Evolutionary conservation across 2,113 vertebrate genomes (phyloP).

Genomic region (Notiomystis cincta): DNA sequence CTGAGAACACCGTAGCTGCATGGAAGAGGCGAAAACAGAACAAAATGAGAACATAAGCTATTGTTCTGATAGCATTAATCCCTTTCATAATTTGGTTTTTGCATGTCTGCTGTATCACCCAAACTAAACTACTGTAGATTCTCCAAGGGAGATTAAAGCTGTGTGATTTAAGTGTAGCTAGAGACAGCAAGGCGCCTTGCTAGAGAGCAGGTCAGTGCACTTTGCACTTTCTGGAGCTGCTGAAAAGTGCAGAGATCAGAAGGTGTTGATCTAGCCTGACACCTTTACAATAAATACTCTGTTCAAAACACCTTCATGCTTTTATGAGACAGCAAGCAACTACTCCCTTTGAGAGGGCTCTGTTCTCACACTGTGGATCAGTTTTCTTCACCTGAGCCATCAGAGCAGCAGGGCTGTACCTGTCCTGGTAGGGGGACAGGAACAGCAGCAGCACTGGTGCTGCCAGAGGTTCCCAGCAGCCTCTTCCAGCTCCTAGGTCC

Average conservation of each 20-base stretch:
- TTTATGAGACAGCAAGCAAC: not conserved
- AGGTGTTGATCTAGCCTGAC: not conserved
- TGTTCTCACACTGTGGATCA: rapidly evolving
- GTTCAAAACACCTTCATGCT: not conserved
- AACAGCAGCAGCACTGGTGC: not conserved
- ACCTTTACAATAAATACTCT: not conserved
- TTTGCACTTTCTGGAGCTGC: not conserved
- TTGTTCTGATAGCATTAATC: not conserved
- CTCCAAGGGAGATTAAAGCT: not conserved
- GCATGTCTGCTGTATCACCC: not conserved
- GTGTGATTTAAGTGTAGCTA: not conserved
- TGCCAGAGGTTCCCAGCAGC: not conserved
- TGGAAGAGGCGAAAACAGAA: not conserved
- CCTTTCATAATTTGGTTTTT: not conserved
- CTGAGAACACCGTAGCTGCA: not conserved
- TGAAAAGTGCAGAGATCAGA: not conserved
- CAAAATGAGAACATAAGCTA: not conserved
- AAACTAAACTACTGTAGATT: not conserved
- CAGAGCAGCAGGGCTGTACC: rapidly evolving
- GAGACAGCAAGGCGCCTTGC: not conserved
- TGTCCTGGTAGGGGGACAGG: not conserved
- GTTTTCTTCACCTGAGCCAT: not conserved
- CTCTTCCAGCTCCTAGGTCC: not conserved
- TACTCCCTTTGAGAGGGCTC: not conserved
- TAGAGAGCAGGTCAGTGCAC: not conserved